Evolutionary conservation across 2,888 invertebrate species (phyloP).

Genomic region (Aspidapion aeneum): DNA sequence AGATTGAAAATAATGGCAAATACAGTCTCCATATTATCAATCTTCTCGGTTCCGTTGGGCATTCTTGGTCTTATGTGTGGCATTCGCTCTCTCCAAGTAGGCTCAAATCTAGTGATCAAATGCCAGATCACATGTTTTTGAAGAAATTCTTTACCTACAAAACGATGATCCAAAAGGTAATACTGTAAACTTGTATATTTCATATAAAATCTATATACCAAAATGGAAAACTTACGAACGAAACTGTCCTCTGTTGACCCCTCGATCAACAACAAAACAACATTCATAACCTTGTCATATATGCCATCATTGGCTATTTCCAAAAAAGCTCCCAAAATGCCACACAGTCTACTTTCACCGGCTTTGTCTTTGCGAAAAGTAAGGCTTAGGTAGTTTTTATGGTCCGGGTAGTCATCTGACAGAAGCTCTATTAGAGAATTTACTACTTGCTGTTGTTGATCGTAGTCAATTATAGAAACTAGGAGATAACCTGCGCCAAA

Average conservation of each 20-base stretch:
- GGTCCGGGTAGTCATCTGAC: constrained; percentile 10
- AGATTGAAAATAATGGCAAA: constrained; percentile 12
- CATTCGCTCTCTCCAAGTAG: constrained; percentile 35
- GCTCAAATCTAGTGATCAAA: constrained; percentile 42
- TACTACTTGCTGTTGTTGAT: constrained; percentile 9
- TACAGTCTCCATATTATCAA: constrained; percentile 12
- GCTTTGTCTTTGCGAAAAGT: constrained; percentile 34
- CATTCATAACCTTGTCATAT: constrained; percentile 38
- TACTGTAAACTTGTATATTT: too few relatives aligned
- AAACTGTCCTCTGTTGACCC: constrained; percentile 26
- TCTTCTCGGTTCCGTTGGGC: constrained; percentile 16
- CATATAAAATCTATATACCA: too few relatives aligned
- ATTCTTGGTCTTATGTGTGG: constrained; percentile 24
- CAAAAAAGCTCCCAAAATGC: constrained; percentile 39
- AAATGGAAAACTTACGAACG: not conserved
- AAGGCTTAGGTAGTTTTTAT: constrained; percentile 22
- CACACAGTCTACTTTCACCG: constrained; percentile 42
- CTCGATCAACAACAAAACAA: constrained; percentile 35
- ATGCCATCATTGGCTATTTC: constrained; percentile 36
- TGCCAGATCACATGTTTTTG: constrained; percentile 39
- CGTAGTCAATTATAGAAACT: constrained; percentile 19
- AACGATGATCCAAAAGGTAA: not conserved
- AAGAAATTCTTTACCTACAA: constrained; percentile 42
- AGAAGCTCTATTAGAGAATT: constrained; percentile 16
- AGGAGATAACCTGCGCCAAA: constrained; percentile 36